Evolutionary conservation across 1,140 invertebrate genomes (phyloP).

Genomic region (Parasteatoda tepidariorum): DNA sequence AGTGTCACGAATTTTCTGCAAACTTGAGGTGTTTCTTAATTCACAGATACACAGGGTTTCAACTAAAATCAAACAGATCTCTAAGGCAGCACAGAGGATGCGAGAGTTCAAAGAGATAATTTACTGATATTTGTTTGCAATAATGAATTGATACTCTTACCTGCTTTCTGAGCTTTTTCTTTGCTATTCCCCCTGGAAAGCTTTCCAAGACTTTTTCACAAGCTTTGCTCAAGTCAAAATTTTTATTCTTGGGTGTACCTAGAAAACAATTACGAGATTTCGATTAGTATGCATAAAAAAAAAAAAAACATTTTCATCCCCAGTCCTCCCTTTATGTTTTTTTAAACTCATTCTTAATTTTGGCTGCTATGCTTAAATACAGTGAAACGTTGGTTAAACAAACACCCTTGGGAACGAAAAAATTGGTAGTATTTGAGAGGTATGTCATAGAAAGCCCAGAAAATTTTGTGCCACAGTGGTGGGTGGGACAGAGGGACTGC

Average conservation of each 20-base stretch:
- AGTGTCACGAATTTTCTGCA: neutral
- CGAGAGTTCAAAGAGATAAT: neutral
- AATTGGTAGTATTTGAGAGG: neutral
- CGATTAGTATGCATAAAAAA: neutral
- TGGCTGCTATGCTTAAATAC: neutral
- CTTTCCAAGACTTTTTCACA: slow-evolving; percentile 12
- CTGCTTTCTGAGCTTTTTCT: slow-evolving; percentile 18
- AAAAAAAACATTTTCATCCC: neutral
- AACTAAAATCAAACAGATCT: neutral
- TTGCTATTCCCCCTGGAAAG: neutral
- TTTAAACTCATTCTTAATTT: neutral
- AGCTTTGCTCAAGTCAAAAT: slow-evolving; percentile 17
- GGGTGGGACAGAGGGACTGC: too few species aligned
- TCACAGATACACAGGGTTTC: neutral
- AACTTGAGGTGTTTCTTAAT: neutral
- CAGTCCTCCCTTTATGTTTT: neutral
- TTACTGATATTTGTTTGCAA: neutral
- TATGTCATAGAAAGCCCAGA: too few species aligned
- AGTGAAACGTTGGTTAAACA: neutral
- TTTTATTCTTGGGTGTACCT: neutral
- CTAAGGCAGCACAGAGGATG: neutral
- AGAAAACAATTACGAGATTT: neutral
- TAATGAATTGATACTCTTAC: neutral
- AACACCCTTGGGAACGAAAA: neutral
- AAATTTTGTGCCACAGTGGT: too few species aligned